phyloP scores from a whole-genome alignment of 1,140 invertebrate species.

The Drosophila nasuta region DNA sequence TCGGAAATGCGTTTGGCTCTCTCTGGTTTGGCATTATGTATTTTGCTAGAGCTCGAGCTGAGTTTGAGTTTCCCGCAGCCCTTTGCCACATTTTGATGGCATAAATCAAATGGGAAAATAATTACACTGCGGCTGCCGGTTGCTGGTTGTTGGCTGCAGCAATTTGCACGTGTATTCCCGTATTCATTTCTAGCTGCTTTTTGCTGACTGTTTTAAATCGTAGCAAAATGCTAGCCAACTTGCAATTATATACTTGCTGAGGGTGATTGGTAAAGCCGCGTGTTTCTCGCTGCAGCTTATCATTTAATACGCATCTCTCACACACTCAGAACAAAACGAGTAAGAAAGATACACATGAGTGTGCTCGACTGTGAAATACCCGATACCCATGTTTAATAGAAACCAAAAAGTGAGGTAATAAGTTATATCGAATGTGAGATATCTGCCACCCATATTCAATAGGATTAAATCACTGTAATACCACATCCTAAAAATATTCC shows the following conservation, averaged over 20 bases:
- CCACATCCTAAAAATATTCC: too few relatives aligned
- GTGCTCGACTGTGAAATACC: too few relatives aligned
- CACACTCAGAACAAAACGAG: conserved; percentile 33
- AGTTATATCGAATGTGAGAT: not conserved
- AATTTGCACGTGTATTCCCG: conserved; percentile 67
- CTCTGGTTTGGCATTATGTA: conserved; percentile 37
- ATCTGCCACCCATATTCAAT: too few relatives aligned
- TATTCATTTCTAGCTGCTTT: conserved; percentile 62
- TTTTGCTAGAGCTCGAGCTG: not conserved
- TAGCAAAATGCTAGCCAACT: conserved; percentile 69
- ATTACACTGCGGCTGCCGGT: conserved; percentile 45
- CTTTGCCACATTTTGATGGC: conserved; percentile 56
- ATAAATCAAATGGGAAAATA: conserved; percentile 82
- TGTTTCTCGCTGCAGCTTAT: conserved; percentile 55
- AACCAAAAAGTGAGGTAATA: too few relatives aligned
- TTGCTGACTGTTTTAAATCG: conserved; percentile 67
- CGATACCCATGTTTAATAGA: too few relatives aligned
- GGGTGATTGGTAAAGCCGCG: conserved; percentile 39
- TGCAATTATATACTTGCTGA: conserved; percentile 62
- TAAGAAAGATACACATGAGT: too few relatives aligned
- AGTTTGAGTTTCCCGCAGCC: not conserved
- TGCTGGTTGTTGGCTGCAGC: conserved; percentile 50
- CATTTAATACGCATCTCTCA: conserved; percentile 77
- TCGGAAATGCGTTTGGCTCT: conserved; percentile 63
- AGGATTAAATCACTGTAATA: too few relatives aligned